These are phyloP conservation scores for Tubulanus polymorphus DNA, from an alignment of 2,888 invertebrate genomes.

Conservation along the genomic window DNA sequence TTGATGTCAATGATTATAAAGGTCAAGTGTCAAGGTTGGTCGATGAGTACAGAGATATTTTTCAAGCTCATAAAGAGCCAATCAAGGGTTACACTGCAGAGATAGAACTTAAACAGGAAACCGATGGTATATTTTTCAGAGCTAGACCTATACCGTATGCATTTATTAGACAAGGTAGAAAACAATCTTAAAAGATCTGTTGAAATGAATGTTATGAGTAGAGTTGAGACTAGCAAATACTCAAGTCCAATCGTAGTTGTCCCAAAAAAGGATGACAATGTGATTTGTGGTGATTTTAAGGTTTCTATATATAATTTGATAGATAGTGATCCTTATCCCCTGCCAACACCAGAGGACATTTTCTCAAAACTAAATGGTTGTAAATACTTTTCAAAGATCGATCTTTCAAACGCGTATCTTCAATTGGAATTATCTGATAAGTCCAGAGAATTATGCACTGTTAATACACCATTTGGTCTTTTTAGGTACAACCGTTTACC, in stretches of 20 bases:
- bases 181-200: not conserved
- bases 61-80: not conserved
- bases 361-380: slow-evolving; percentile 16
- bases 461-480: slow-evolving; percentile 12
- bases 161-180: not conserved
- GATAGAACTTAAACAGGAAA: slow-evolving; percentile 2
- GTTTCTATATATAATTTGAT: slow-evolving; percentile 14
- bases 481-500: slow-evolving; percentile 5
- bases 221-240: slow-evolving; percentile 22
- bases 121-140: slow-evolving; percentile 9
- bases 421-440: slow-evolving; percentile 18
- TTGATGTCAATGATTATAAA: not conserved
- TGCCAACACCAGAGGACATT: slow-evolving; percentile 19
- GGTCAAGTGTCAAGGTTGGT: not conserved
- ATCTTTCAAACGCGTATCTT: slow-evolving; percentile 22
- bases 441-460: slow-evolving; percentile 5
- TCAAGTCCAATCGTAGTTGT: slow-evolving; percentile 29
- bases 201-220: not conserved
- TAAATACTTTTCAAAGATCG: slow-evolving; percentile 22
- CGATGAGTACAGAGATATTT: not conserved
- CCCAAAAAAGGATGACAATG: slow-evolving; percentile 20
- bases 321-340: slow-evolving; percentile 14
- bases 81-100: slow-evolving; percentile 3
- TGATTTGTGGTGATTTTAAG: slow-evolving; percentile 21
- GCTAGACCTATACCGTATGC: slow-evolving; percentile 17